Percentiles rank a stretch among this genome's conserved stretches.
Conservation (phyloP, 2,797 vertebrate species). For the Typhlichthys subterraneus region DNA sequence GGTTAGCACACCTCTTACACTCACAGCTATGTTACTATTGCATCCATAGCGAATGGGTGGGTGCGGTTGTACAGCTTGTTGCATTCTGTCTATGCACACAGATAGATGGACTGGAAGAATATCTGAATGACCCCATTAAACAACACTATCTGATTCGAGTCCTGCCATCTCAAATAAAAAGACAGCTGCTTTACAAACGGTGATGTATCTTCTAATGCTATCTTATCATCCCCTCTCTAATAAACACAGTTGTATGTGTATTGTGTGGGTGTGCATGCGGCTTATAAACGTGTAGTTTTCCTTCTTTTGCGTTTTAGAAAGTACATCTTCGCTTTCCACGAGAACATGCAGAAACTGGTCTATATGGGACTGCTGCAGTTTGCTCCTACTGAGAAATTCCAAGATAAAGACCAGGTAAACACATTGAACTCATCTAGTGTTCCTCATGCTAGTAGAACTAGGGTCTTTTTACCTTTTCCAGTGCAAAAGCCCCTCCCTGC, state of each 20-base stretch:
- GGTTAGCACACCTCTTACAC: constrained; percentile 67
- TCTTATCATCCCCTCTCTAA: constrained; percentile 4
- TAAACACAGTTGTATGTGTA: background rate
- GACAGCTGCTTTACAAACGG: constrained; percentile 91
- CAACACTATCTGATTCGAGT: constrained; percentile 85
- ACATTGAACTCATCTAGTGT: background rate
- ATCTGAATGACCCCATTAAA: constrained; percentile 86
- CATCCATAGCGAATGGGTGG: too few relatives aligned
- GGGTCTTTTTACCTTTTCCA: background rate
- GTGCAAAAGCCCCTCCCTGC: too few relatives aligned
- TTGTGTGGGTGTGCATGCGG: background rate
- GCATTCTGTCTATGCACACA: constrained; percentile 41
- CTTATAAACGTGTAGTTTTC: background rate
- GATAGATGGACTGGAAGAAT: constrained; percentile 90
- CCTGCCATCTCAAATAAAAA: constrained; percentile 83
- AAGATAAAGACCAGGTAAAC: constrained; percentile 97
- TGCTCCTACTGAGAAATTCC: constrained; percentile 88
- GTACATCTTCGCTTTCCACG: constrained; percentile 88
- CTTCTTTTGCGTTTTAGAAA: constrained; percentile 70
- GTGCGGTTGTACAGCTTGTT: too few relatives aligned
- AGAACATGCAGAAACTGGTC: constrained; percentile 87
- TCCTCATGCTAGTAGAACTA: background rate
- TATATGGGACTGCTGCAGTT: constrained; percentile 97
- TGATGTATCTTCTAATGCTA: constrained; percentile 43
- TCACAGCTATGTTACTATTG: too few relatives aligned